Evolutionary conservation across 2,888 invertebrate genomes (phyloP).

Genomic region (Branchellion lobata): DNA sequence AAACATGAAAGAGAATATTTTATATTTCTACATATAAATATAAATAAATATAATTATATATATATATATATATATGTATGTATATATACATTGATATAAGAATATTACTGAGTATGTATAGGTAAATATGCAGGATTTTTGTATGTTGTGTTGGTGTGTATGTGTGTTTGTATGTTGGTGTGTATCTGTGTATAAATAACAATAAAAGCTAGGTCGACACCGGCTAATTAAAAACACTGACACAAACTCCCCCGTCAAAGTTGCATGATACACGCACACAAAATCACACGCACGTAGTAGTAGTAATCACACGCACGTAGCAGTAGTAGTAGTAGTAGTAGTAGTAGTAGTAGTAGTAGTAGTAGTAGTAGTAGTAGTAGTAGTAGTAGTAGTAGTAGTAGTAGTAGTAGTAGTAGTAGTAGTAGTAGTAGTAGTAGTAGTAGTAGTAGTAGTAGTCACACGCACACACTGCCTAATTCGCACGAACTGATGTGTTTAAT

Average conservation of each 20-base stretch:
- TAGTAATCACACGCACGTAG: background rate
- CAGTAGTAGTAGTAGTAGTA: slow-evolving; percentile 39
- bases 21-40: too few species aligned
- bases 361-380: slow-evolving; percentile 40
- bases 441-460: slow-evolving; percentile 28
- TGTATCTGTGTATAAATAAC: slow-evolving; percentile 17
- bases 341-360: slow-evolving; percentile 40
- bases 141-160: background rate
- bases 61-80: background rate
- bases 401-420: slow-evolving; percentile 38
- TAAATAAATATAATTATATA: too few species aligned
- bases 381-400: slow-evolving; percentile 39
- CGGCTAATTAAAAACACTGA: slow-evolving; percentile 3
- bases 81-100: background rate
- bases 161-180: background rate
- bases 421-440: slow-evolving; percentile 14
- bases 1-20: too few species aligned
- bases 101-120: background rate
- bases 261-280: background rate
- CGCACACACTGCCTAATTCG: background rate
- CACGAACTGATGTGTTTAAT: background rate
- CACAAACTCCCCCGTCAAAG: background rate
- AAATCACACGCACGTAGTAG: background rate
- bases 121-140: background rate
- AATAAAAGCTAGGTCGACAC: slow-evolving; percentile 11